Evolutionary conservation across 2,113 vertebrate species (phyloP), one percentile per base, ranked within the genome.

Genomic region (Coregonus clupeaformis): DNA sequence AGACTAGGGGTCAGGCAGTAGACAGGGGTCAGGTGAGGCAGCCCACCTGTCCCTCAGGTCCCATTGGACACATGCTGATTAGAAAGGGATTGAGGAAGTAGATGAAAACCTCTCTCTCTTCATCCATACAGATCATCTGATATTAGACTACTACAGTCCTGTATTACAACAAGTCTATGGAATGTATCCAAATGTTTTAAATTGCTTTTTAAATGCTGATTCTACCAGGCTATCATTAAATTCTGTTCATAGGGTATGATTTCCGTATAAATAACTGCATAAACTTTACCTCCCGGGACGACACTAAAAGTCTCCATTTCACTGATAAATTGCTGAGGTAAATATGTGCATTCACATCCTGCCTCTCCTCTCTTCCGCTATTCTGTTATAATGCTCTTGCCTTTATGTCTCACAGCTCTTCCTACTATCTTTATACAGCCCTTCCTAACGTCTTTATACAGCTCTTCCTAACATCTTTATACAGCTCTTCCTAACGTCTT

Each of bases 291-390:
- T 55, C 5, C 49, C 6, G 5, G n/a, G 63, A 29, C 60, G 47
- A 82, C 64, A 49, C 70, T 77, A 32, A 5, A 70, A 77, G 76
- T 75, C 72, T 52, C 77, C 30, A 18, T 78, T 81, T 73, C 67
- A 0, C 64, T 75, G 80, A 84, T 81, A 81, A 84, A 85, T 72
- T 27, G 12, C 20, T 52, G 75, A 59, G 57, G n/a, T 59, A 59
- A 59, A 20, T n/a, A 22, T 22, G 12, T 59, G 16, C 72, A 81
- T 85, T 88, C 82, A 79, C 76, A 72, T 47, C 45, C 72, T 74
- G 22, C 80, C 78, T 82, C 88, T 87, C 81, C 73, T 86, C 82
- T 77, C 70, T 55, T 67, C 25, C 1, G 78, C 74, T 55, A 63
- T 65, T 74, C 71, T 69, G 75, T 47, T 47, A 0, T 22, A 82